Evolutionary conservation across 2,888 invertebrate species (phyloP), one percentile per base, ranked within the genome.

Genomic region (Aquatica leii): DNA sequence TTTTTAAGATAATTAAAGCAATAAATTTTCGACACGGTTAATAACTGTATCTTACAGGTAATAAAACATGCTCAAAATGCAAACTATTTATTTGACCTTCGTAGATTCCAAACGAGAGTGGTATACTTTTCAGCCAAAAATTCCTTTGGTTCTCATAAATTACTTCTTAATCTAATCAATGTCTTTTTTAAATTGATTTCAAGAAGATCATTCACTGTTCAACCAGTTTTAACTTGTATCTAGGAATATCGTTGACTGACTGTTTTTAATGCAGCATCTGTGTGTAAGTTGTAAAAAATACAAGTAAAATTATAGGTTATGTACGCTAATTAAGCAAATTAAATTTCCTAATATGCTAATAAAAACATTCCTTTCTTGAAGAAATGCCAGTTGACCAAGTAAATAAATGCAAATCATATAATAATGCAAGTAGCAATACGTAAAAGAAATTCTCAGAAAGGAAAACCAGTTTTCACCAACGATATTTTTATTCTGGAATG

Each of bases 1-100:
- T 34, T 43, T 58, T 31, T 40, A 53, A 35, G 61, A 67, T 67
- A 67, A 65, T 67, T 67, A 67, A 67, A 67, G 62, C 59, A 53
- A 67, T 67, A 67, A 67, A 62, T 67, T 67, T 65, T 67, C 62
- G 65, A 67, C 65, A 67, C 61, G 59, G 56, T 59, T 65, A 62
- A 56, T 65, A 67, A 64, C 67, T 67, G 63, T 67, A 67, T 64
- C 64, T 65, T 61, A 65, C 65, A 58, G 12, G n/a, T 20, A 24
- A 50, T 50, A 56, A 59, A 56, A 52, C 15, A 12, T 50, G 50
- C 53, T 41, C 20, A 64, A 52, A 64, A 64, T 64, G 64, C 64
- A 63, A 9, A 51, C 64, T 53, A 57, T 62, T 56, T 43, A 52
- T 53, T 64, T 60, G 64, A 60, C 64, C 64, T 64, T 64, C 64